Percentiles rank a stretch among this genome's conserved stretches.
Evolutionary conservation across 2,888 invertebrate genomes (phyloP).

Genomic region (Leptinotarsa rubiginosa): DNA sequence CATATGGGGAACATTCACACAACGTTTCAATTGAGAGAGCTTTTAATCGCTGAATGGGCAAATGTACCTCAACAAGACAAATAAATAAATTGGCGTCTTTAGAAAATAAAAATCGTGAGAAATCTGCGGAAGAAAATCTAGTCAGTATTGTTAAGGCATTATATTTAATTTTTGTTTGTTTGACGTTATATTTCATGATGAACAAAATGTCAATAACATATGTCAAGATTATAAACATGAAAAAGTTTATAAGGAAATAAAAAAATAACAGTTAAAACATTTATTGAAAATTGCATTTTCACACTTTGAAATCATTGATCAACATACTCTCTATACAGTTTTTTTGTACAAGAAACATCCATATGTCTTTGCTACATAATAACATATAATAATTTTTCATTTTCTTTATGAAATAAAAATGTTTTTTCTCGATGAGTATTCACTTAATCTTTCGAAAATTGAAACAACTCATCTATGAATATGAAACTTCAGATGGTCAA

Average conservation of each 20-base stretch:
- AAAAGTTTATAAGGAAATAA: background rate
- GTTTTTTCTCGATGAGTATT: background rate
- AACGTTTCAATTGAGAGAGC: too few relatives aligned
- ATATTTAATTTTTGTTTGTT: too few relatives aligned
- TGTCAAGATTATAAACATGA: background rate
- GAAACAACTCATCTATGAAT: background rate
- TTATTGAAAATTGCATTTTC: conserved; percentile 55
- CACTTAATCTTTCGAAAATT: background rate
- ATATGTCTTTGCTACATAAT: conserved; percentile 19
- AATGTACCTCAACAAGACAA: too few relatives aligned
- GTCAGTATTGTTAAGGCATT: too few relatives aligned
- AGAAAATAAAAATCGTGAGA: too few relatives aligned
- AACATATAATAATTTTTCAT: conserved; percentile 24
- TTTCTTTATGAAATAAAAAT: conserved; percentile 1
- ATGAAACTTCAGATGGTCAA: background rate
- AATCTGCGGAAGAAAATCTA: too few relatives aligned
- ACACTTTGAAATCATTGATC: conserved; percentile 52
- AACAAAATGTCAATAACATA: too few relatives aligned
- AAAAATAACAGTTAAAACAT: conserved; percentile 53
- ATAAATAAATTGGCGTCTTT: too few relatives aligned
- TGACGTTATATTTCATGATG: too few relatives aligned
- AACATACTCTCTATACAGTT: conserved; percentile 36
- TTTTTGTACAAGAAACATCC: conserved; percentile 37
- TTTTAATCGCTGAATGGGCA: too few relatives aligned
- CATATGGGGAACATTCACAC: too few relatives aligned